These are phyloP conservation scores for Syngnathus floridae DNA, from an alignment of 2,113 vertebrate species.

Conservation along the genomic window DNA sequence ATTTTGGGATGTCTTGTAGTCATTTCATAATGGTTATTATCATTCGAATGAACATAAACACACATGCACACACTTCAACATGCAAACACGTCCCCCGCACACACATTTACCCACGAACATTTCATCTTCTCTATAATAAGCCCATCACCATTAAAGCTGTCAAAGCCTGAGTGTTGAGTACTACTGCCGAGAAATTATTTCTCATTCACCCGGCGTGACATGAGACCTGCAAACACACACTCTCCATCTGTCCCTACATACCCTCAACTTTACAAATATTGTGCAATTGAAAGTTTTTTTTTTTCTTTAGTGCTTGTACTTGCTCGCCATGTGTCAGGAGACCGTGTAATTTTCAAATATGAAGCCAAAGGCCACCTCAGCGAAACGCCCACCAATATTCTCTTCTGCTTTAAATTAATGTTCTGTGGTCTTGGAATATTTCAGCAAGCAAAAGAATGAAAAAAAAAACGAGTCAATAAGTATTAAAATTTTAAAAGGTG, in stretches of 20 bases:
- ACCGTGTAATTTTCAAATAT: background rate
- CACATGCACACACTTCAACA: constrained; percentile 23
- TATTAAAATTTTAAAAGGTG: constrained; percentile 28
- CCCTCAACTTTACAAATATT: background rate
- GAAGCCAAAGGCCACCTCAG: no score
- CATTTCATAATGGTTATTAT: constrained; percentile 49
- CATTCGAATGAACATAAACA: constrained; percentile 48
- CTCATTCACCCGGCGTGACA: constrained; percentile 50
- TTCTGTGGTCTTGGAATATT: background rate
- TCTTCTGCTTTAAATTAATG: background rate
- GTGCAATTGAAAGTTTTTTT: constrained; percentile 1
- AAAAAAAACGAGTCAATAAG: constrained; percentile 24
- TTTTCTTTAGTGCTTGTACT: background rate
- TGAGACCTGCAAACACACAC: background rate
- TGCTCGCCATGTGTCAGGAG: background rate
- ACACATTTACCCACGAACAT: constrained; percentile 12
- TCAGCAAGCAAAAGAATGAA: background rate
- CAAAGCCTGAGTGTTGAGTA: constrained; percentile 67
- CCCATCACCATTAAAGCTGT: constrained; percentile 79
- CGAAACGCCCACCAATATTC: background rate
- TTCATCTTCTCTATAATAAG: constrained; percentile 74
- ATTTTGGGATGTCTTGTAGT: constrained; percentile 48
- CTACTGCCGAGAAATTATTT: constrained; percentile 70
- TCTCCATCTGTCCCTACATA: constrained; percentile 20
- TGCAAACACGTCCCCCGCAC: constrained; percentile 8